phyloP scores from a whole-genome alignment of 2,797 vertebrate genomes.

The Microchirus variegatus region DNA sequence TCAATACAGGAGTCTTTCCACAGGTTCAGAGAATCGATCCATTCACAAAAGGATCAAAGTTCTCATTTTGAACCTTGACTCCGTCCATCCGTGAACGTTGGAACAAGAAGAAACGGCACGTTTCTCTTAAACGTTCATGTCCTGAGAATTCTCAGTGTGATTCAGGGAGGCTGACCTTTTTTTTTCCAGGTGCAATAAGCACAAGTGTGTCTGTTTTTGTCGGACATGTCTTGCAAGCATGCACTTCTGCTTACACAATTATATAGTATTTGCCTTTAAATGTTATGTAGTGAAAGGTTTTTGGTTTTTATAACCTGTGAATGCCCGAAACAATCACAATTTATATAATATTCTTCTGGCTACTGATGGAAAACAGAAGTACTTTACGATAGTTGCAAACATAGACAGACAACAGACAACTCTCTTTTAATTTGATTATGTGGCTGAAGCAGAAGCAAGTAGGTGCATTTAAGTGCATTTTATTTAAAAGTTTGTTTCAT shows the following conservation, averaged over 20 bases:
- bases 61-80: slow-evolving; percentile 16
- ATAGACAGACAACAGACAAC: neutral
- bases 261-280: neutral
- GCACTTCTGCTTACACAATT: neutral
- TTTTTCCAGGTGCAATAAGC: neutral
- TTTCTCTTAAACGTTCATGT: slow-evolving; percentile 5
- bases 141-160: neutral
- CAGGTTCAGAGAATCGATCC: slow-evolving; percentile 16
- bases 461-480: neutral
- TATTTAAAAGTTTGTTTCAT: neutral
- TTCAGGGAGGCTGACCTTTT: too few species aligned
- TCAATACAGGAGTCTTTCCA: slow-evolving; percentile 21
- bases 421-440: slow-evolving; percentile 3
- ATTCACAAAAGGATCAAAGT: slow-evolving; percentile 19
- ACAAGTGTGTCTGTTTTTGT: neutral
- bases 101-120: slow-evolving; percentile 1
- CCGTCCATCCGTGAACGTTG: slow-evolving; percentile 3
- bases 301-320: neutral
- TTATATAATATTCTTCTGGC: too few species aligned
- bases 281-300: slow-evolving; percentile 1
- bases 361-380: neutral
- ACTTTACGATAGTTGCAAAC: slow-evolving; percentile 2
- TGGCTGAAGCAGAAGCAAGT: neutral
- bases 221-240: too few species aligned
- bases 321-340: too few species aligned